Percentiles rank a stretch among this genome's conserved stretches.
Conservation (phyloP, 2,888 invertebrate genomes). For the Metallyticus violacea region DNA sequence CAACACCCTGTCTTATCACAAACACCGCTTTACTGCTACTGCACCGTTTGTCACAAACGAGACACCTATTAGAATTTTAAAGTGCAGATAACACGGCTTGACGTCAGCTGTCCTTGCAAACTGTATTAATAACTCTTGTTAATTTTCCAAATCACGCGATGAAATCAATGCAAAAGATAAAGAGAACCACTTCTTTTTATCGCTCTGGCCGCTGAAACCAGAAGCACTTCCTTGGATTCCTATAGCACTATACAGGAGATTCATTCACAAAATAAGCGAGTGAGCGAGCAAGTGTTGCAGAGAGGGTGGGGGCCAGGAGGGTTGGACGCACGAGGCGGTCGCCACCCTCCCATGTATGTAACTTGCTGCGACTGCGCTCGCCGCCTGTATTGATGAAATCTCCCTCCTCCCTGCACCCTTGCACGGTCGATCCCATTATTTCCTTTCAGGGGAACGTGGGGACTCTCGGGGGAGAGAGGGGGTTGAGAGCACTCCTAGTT, state of each 20-base stretch:
- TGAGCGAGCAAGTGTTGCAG: neutral
- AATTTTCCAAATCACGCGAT: too few relatives aligned
- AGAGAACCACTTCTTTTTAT: too few relatives aligned
- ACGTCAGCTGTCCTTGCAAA: neutral
- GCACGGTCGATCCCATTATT: neutral
- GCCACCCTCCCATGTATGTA: neutral
- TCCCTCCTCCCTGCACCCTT: neutral
- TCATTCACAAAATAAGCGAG: neutral
- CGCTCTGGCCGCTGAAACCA: too few relatives aligned
- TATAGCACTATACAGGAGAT: neutral
- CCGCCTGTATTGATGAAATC: neutral
- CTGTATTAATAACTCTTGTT: too few relatives aligned
- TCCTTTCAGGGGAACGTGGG: neutral
- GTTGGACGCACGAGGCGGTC: neutral
- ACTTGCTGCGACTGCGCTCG: neutral
- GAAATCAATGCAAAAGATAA: too few relatives aligned
- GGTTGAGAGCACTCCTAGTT: neutral
- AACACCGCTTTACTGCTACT: neutral
- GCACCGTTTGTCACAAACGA: neutral
- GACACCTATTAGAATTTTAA: too few relatives aligned
- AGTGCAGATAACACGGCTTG: too few relatives aligned
- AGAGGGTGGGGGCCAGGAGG: too few relatives aligned
- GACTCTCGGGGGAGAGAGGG: too few relatives aligned
- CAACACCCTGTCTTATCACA: neutral
- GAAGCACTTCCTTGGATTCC: neutral